Base-by-base conservation (phyloP, 2,113 vertebrate species). In the Alethe castanea region DNA sequence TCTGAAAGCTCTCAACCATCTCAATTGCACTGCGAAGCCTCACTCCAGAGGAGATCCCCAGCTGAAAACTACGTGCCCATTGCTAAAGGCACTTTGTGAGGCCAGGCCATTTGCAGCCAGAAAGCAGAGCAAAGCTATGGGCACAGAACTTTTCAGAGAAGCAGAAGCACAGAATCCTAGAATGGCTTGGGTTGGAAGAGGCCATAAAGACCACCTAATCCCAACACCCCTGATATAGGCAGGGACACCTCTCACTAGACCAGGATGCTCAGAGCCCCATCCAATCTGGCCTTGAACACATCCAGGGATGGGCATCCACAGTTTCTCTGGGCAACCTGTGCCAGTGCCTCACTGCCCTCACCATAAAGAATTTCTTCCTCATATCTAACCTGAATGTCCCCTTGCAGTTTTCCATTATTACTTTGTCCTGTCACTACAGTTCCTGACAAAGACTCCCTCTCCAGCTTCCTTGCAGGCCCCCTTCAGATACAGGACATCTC, bases 201-300 rank as follows among this genome's bases (percentile, higher is more conserved):
- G 26, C 14, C 6, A 33, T 22, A 47, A 31, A 47, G 5, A 26
- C 8, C 19, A 23, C 23, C 15, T 26, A 57, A 29, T 48, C 22
- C 20, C 31, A 80, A 7, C 0, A 1, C 1, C 14, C 4, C 20
- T 57, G 15, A 24, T 9, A 3, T 3, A 8, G 29, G 15, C 53
- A 53, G 38, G 31, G 28, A 44, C 25, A 40, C 31, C 17, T 38
- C 8, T 13, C 38, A 35, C 31, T 29, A 24, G 12, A 29, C 1
- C 19, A 66, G 67, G 44, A 29, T 38, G 38, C 52, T 52, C 45
- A 52, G 77, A 52, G 20, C 3, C 13, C 33, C 45, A 45, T 38
- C 33, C 60, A 66, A 17, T 7, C 3, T 25, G 45, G 28, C 29
- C 28, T 67, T 47, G 29, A 67, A 76, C 29, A 74, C 23, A 52